Evolutionary conservation across 2,113 vertebrate species (phyloP).

Genomic region (Cyprinodon brontotheroides): DNA sequence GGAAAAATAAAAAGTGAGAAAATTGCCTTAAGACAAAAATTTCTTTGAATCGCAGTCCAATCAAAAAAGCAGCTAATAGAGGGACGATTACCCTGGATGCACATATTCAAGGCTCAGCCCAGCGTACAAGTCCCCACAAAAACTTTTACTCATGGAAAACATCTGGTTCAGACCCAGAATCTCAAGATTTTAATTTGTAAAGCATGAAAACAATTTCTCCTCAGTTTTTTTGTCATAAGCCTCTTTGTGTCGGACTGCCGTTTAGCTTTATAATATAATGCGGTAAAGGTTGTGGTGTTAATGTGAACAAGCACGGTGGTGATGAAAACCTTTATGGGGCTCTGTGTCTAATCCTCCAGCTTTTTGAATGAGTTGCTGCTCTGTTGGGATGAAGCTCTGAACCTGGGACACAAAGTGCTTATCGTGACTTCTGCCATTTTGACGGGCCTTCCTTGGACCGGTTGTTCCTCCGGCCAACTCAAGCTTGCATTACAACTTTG

Average conservation of each 20-base stretch:
- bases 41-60: background rate
- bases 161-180: no score
- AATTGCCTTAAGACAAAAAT: background rate
- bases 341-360: background rate
- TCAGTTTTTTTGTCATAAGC: background rate
- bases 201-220: background rate
- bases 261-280: background rate
- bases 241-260: background rate
- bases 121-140: background rate
- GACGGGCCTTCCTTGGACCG: constrained; percentile 73
- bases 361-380: background rate
- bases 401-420: constrained; percentile 76
- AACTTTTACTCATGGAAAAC: background rate
- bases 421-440: constrained; percentile 71
- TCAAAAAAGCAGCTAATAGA: background rate
- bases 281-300: background rate
- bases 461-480: constrained; percentile 75
- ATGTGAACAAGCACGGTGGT: background rate
- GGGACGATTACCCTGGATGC: background rate
- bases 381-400: constrained; percentile 57
- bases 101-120: background rate
- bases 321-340: background rate
- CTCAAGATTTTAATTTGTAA: no score
- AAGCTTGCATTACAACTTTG: constrained; percentile 76
- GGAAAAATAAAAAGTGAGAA: background rate